Evolutionary conservation across 2,888 invertebrate genomes (phyloP), one percentile per base, ranked within the genome.

Genomic region (Callyntrura sp.): DNA sequence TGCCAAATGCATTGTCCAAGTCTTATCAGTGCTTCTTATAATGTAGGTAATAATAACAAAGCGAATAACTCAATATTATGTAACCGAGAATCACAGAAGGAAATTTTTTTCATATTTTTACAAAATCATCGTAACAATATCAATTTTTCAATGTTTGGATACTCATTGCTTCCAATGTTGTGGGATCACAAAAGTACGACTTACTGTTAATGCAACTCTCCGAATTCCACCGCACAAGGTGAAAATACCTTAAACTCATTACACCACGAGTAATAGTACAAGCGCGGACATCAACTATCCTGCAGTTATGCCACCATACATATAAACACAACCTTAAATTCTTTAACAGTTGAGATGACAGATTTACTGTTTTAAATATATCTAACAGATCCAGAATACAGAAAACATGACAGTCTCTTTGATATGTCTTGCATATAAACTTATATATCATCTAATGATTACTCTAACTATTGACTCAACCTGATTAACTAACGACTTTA

Each of bases 1-100:
- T 85, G 73, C 62, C 85, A 90, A 90, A 90, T 90, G 90, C 90
- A 90, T 90, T 90, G 86, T 81, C 90, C 82, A 90, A 86, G 90
- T 90, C 90, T 90, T 89, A 85, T 90, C 85, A 85, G 90, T 90
- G 76, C 90, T 81, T 84, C 45, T 84, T 83, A 82, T n/a, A 35
- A 65, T 45, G 14, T 51, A 51, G 51, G 51, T 51, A 51, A 86
- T 28, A 62, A 62, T 70, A 65, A 81, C 70, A 86, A 65, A 78
- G 62, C 83, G 45, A 89, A 84, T 79, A 76, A 76, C 17, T 51
- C 51, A 57, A 57, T 73, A 48, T 35, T 62, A 48, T 84, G 12
- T 78, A 85, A 90, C 73, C 85, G 81, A 90, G 79, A 90, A 90
- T 90, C 90, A 90, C 90, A 90, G 90, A 87, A 87, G 81, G 57